phyloP scores from a whole-genome alignment of 2,113 vertebrate genomes.

The Tichodroma muraria region DNA sequence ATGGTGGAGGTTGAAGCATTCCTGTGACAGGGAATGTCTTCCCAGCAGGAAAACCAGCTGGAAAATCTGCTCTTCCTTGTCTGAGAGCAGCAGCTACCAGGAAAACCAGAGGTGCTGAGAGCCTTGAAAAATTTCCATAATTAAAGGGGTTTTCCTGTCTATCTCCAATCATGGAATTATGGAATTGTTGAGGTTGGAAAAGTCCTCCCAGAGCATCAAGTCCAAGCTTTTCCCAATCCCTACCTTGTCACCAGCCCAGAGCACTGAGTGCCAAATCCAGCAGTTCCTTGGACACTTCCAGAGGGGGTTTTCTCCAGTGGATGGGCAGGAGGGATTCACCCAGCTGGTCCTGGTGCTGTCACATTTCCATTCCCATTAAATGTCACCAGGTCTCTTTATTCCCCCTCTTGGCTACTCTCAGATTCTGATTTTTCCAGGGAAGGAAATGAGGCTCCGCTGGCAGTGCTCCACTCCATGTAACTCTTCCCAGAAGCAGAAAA shows the following conservation, averaged over 20 bases:
- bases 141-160: background rate
- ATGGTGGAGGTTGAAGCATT: background rate
- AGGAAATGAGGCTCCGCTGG: background rate
- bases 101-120: background rate
- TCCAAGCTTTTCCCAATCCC: no score
- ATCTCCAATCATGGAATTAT: no score
- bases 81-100: background rate
- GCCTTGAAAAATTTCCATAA: background rate
- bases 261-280: background rate
- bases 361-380: background rate
- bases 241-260: background rate
- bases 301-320: background rate
- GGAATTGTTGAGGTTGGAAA: background rate
- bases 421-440: background rate
- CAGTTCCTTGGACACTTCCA: background rate
- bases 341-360: background rate
- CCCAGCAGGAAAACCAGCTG: background rate
- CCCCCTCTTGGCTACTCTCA: background rate
- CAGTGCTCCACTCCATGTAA: background rate
- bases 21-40: background rate
- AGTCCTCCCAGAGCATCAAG: fast-evolving
- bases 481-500: background rate
- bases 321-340: background rate
- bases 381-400: background rate
- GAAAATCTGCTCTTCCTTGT: background rate